Percentiles rank a stretch among this genome's conserved stretches.
Evolutionary conservation across 2,113 vertebrate genomes (phyloP).

Genomic region (Orthochromis malagaraziensis): DNA sequence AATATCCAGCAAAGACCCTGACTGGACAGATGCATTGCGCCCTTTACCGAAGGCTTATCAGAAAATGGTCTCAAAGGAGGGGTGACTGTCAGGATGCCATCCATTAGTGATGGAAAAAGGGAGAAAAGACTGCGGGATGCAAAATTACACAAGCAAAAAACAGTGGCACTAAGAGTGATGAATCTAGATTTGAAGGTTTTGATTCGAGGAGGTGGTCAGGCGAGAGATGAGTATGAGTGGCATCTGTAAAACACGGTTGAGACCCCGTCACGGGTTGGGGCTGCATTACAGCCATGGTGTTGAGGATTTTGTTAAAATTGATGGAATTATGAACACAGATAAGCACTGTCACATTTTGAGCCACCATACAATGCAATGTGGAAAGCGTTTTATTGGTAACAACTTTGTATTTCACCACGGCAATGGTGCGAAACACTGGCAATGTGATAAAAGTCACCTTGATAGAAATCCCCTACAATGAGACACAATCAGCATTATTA

Average conservation of each 20-base stretch:
- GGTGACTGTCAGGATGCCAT: background rate
- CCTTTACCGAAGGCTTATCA: background rate
- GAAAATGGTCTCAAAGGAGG: background rate
- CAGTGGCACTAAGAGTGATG: background rate
- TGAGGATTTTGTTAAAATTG: background rate
- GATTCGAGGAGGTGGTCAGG: background rate
- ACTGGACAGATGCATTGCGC: background rate
- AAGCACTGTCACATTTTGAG: background rate
- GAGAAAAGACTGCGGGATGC: background rate
- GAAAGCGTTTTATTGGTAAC: background rate
- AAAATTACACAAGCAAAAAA: background rate
- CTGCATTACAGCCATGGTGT: background rate
- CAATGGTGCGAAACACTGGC: background rate
- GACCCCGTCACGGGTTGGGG: background rate
- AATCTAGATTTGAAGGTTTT: background rate
- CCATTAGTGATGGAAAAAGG: background rate
- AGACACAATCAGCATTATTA: background rate
- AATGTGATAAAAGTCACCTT: background rate
- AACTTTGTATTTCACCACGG: background rate
- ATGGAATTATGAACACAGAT: background rate
- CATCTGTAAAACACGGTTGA: background rate
- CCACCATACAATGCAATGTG: background rate
- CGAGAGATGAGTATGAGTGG: background rate
- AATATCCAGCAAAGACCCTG: background rate
- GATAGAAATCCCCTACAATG: background rate